Base-by-base conservation (phyloP, 2,797 vertebrate species). In the Lagodon rhomboides region DNA sequence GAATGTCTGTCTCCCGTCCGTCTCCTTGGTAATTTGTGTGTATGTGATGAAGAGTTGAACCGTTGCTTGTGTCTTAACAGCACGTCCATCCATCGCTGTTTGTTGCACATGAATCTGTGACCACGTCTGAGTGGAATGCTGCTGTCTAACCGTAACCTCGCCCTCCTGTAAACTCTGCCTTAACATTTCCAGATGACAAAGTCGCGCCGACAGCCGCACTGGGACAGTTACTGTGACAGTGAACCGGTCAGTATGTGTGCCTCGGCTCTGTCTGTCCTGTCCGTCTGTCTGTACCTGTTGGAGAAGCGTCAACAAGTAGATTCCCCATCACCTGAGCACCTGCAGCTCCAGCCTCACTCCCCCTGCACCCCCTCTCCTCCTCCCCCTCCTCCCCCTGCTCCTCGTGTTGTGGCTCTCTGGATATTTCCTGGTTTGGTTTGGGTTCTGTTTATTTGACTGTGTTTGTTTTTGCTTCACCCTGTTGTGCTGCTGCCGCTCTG, bases 201-300 rank as follows among this genome's bases (percentile, higher is more conserved):
- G 96, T 97, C 94, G 95, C 93, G 92, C 79, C 96, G 93, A 90
- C 97, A 96, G 92, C 95, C 93, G 93, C 97, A 96, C 94, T 99
- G 98, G 98, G 97, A 98, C 95, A 97, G 95, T 97, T 96, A 96
- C 97, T 96, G 90, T 98, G 98, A 99, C 85, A 96, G 95, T 90
- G 98, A 99, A 94, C 96, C 95, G 97, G 98, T 99, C 95, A 98
- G 98, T 99, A 97, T 95, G 63, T 82, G 70, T 77, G 65, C 61
- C 27, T 85, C 49, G n/a, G 64, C 59, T 60, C 16, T 79, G 65
- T 83, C 3, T 83, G 18, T 74, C 6, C 69, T 18, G 59, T 83
- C 25, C 67, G 30, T 83, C 56, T 85, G 55, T 84, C 54, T 76
- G 59, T 81, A 1, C 62, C 27, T 79, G 60, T 34, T 5, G 60